These are phyloP conservation scores for Philotrypesis tridentata DNA, from an alignment of 1,140 invertebrate species.

Conservation along the genomic window DNA sequence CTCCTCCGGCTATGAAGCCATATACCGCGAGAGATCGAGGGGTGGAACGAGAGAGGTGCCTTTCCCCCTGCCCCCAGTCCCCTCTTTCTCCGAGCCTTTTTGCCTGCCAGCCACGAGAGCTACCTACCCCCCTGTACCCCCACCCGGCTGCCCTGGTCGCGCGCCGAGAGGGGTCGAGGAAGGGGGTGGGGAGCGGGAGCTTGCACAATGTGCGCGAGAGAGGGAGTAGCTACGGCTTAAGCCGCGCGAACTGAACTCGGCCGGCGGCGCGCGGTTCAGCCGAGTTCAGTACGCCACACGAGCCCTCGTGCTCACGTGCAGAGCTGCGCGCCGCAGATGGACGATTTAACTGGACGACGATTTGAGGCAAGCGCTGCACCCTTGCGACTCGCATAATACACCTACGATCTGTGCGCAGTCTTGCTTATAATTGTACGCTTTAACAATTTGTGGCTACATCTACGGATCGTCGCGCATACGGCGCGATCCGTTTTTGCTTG, in stretches of 20 bases:
- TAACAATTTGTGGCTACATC: too few species aligned
- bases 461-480: too few species aligned
- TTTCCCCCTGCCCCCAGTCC: not conserved
- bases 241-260: slow-evolving; percentile 35
- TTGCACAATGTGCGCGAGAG: not conserved
- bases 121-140: not conserved
- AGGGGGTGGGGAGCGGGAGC: too few species aligned
- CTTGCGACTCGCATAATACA: too few species aligned
- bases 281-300: slow-evolving; percentile 69
- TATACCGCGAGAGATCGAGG: not conserved
- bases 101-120: slow-evolving; percentile 5
- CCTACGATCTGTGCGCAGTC: too few species aligned
- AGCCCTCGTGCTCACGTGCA: slow-evolving; percentile 64
- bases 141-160: too few species aligned
- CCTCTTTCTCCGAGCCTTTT: too few species aligned
- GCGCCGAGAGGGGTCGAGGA: too few species aligned
- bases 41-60: not conserved
- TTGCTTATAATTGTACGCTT: too few species aligned
- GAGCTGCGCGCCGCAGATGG: slow-evolving; percentile 35
- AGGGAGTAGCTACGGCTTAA: not conserved
- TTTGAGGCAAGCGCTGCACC: too few species aligned
- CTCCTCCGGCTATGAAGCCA: not conserved
- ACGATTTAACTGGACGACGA: too few species aligned
- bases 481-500: too few species aligned
- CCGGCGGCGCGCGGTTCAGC: slow-evolving; percentile 60